phyloP scores from a whole-genome alignment of 2,888 invertebrate species.

The Melanchra persicariae region DNA sequence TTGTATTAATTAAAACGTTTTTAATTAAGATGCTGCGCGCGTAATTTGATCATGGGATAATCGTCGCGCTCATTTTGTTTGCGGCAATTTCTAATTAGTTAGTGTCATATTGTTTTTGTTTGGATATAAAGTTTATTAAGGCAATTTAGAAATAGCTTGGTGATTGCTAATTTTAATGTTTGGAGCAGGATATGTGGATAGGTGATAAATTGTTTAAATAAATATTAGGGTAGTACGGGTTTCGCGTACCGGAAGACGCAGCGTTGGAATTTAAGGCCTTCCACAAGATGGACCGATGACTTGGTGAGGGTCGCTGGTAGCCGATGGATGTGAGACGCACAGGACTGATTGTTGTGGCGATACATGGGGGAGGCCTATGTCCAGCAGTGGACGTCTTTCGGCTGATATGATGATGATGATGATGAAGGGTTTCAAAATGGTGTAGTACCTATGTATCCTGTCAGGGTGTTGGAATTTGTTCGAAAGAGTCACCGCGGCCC shows the following conservation, averaged over 20 bases:
- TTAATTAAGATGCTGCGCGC: slow-evolving; percentile 46
- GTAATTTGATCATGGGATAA: slow-evolving; percentile 32
- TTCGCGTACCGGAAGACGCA: too few relatives aligned
- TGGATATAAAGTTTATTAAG: not conserved
- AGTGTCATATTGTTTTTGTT: slow-evolving; percentile 6
- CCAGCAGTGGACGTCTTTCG: too few relatives aligned
- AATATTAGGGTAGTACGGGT: not conserved
- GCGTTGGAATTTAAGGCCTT: too few relatives aligned
- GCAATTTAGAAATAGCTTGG: not conserved
- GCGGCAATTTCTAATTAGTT: slow-evolving; percentile 8
- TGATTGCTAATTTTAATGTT: not conserved
- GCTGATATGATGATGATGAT: too few relatives aligned
- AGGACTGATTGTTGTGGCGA: too few relatives aligned
- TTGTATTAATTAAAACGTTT: slow-evolving; percentile 36
- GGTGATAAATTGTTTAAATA: not conserved
- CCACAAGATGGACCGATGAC: too few relatives aligned
- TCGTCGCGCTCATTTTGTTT: slow-evolving; percentile 9
- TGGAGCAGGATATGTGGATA: not conserved
- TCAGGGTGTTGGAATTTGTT: too few relatives aligned
- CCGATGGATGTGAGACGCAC: too few relatives aligned
- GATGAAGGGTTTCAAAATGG: not conserved
- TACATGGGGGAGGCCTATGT: too few relatives aligned
- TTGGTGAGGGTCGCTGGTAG: too few relatives aligned
- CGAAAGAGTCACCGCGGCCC: too few relatives aligned
- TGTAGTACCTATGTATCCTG: too few relatives aligned